Evolutionary conservation across 2,797 vertebrate species (phyloP).

Genomic region (Euphonia xanthogaster): DNA sequence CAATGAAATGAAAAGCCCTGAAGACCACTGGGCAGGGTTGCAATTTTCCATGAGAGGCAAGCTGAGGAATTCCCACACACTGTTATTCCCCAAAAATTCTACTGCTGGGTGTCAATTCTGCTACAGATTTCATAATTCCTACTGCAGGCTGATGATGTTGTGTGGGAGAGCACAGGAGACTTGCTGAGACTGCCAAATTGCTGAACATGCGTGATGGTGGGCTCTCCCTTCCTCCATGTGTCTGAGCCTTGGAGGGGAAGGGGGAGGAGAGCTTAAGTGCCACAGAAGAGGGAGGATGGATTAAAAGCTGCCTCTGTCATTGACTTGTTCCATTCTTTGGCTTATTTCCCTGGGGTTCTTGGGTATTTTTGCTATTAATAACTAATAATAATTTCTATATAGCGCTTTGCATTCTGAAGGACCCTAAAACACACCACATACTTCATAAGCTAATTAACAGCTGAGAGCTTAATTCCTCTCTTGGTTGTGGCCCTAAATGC

Average conservation of each 20-base stretch:
- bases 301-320: conserved; percentile 47
- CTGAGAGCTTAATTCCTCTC: conserved; percentile 11
- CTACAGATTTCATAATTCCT: conserved; percentile 12
- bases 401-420: conserved; percentile 33
- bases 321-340: conserved; percentile 32
- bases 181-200: conserved; percentile 20
- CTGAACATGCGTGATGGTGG: not conserved
- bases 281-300: not conserved
- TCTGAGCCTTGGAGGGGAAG: not conserved
- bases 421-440: conserved; percentile 54
- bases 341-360: conserved; percentile 51
- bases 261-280: not conserved
- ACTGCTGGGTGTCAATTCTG: not conserved
- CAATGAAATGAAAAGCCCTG: not conserved
- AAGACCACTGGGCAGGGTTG: not conserved
- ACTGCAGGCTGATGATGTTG: not conserved
- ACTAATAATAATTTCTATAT: conserved; percentile 54
- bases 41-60: not conserved
- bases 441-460: conserved; percentile 62
- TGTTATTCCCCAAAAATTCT: not conserved
- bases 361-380: conserved; percentile 64
- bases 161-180: conserved; percentile 29
- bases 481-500: conserved; percentile 15
- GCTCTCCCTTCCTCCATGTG: not conserved
- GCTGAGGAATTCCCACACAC: not conserved